Evolutionary conservation across 2,113 vertebrate genomes (phyloP).

Genomic region (Antechinus flavipes): DNA sequence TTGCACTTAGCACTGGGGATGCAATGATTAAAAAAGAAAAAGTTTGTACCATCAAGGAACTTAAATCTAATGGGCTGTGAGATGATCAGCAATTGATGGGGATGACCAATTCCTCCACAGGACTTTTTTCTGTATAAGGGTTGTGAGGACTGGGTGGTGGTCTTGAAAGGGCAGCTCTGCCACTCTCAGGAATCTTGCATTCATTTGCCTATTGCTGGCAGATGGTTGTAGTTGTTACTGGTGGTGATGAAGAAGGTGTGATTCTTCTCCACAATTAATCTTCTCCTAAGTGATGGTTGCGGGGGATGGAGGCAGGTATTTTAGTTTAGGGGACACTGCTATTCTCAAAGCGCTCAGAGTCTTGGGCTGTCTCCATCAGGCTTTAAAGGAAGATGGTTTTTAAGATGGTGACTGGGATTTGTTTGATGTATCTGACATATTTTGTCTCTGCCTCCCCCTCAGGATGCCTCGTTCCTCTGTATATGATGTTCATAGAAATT

Average conservation of each 20-base stretch:
- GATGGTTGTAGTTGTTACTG: neutral
- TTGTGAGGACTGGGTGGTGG: neutral
- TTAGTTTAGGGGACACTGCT: neutral
- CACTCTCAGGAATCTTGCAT: neutral
- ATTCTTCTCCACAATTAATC: neutral
- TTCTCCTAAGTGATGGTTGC: neutral
- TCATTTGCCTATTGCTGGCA: neutral
- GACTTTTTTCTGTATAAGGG: neutral
- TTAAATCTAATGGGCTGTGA: neutral
- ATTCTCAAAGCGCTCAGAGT: neutral
- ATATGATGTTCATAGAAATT: neutral
- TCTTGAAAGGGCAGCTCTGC: neutral
- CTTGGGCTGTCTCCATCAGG: neutral
- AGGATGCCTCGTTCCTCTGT: neutral
- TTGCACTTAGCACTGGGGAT: neutral
- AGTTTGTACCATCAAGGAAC: neutral
- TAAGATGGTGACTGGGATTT: neutral
- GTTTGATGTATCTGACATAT: neutral
- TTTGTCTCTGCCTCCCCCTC: neutral
- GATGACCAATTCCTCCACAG: neutral
- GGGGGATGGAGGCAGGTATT: neutral
- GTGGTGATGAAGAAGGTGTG: neutral
- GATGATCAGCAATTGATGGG: neutral
- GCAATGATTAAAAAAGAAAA: neutral
- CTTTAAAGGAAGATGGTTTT: neutral